Percentiles rank a stretch among this genome's conserved stretches.
Conservation (phyloP, 2,888 invertebrate genomes). For the Nomada ruficornis region DNA sequence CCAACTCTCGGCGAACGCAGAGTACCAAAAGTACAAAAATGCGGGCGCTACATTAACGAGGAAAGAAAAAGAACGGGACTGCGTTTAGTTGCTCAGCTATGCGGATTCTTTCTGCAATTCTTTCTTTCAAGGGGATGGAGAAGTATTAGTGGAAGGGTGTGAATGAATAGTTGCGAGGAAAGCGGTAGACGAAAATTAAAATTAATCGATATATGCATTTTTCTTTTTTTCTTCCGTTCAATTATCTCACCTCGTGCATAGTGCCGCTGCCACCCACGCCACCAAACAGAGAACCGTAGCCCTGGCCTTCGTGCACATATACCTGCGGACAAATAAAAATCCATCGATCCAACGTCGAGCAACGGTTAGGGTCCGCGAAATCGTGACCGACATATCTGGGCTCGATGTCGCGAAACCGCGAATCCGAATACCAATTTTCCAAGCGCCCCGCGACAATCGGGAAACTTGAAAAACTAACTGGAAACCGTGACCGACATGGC, state of each 20-base stretch:
- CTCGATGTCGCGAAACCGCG: slow-evolving; percentile 17
- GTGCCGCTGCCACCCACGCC: slow-evolving; percentile 93
- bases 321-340: slow-evolving; percentile 80
- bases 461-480: not conserved
- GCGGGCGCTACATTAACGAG: not conserved
- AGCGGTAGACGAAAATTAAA: slow-evolving; percentile 4
- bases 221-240: not conserved
- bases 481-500: not conserved
- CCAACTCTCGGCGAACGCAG: no score
- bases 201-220: slow-evolving; percentile 3
- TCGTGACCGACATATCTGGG: slow-evolving; percentile 38
- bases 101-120: no score
- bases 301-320: slow-evolving; percentile 94
- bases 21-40: not conserved
- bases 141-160: not conserved
- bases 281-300: slow-evolving; percentile 92
- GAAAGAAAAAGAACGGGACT: not conserved
- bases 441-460: not conserved
- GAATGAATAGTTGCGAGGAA: slow-evolving; percentile 1
- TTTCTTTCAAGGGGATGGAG: not conserved
- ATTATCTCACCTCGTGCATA: slow-evolving; percentile 91
- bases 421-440: slow-evolving; percentile 26
- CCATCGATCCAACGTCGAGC: slow-evolving; percentile 3
- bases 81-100: not conserved
- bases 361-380: not conserved